Conservation (phyloP, 2,113 vertebrate species). For the Xyliphius kryptos region DNA sequence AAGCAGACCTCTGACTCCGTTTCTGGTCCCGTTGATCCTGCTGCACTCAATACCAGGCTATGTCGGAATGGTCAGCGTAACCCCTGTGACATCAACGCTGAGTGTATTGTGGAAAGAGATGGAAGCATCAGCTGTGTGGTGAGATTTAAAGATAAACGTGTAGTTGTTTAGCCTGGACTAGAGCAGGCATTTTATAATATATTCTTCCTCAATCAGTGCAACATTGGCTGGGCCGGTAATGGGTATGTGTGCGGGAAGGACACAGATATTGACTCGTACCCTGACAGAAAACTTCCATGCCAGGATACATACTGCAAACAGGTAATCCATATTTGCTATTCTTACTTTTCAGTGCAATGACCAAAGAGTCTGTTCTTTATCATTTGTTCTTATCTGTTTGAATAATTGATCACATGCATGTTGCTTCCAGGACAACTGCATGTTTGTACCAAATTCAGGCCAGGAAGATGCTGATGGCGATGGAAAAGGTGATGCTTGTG, state of each 20-base stretch:
- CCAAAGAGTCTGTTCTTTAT: too few relatives aligned
- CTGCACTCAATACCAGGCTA: slow-evolving; percentile 47
- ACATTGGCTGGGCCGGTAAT: slow-evolving; percentile 90
- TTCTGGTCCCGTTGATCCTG: not conserved
- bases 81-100: slow-evolving; percentile 79
- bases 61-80: slow-evolving; percentile 76
- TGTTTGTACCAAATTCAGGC: slow-evolving; percentile 90
- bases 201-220: slow-evolving; percentile 68
- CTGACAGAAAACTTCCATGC: slow-evolving; percentile 76
- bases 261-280: slow-evolving; percentile 91
- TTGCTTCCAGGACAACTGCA: slow-evolving; percentile 83
- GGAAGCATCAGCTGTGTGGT: slow-evolving; percentile 82
- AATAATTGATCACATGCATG: not conserved
- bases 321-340: slow-evolving; percentile 59
- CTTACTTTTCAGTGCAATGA: too few relatives aligned
- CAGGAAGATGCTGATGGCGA: slow-evolving; percentile 92
- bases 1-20: slow-evolving; percentile 29
- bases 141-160: too few relatives aligned
- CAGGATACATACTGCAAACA: slow-evolving; percentile 75
- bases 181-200: not conserved
- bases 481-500: slow-evolving; percentile 83
- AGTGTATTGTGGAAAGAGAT: slow-evolving; percentile 77
- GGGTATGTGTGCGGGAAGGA: slow-evolving; percentile 89
- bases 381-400: too few relatives aligned
- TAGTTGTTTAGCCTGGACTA: too few relatives aligned